Evolutionary conservation across 2,797 vertebrate genomes (phyloP).

Genomic region (Champsocephalus gunnari): DNA sequence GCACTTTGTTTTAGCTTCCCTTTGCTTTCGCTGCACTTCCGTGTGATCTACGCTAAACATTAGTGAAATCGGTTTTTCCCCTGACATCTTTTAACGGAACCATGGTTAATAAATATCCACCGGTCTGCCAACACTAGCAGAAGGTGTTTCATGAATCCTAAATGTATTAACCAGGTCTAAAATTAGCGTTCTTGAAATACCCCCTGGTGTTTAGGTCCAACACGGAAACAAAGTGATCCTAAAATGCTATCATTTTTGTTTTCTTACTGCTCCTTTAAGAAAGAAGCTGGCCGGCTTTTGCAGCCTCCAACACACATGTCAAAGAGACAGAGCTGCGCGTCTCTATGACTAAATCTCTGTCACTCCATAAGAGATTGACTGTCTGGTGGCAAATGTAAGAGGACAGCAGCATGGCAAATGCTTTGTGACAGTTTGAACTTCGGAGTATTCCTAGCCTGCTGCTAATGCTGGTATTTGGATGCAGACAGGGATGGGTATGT

Average conservation of each 20-base stretch:
- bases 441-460: constrained; percentile 42
- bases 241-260: background rate
- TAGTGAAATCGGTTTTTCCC: constrained; percentile 23
- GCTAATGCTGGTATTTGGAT: constrained; percentile 46
- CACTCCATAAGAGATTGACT: constrained; percentile 3
- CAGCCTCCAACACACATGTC: constrained; percentile 23
- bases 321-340: constrained; percentile 31
- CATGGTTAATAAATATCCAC: constrained; percentile 9
- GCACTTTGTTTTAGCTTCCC: constrained; percentile 61
- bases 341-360: constrained; percentile 19
- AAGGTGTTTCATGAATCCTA: background rate
- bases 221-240: constrained; percentile 3
- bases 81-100: constrained; percentile 16
- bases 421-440: constrained; percentile 58
- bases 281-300: constrained; percentile 9
- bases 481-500: constrained; percentile 22
- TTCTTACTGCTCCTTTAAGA: background rate
- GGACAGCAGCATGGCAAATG: constrained; percentile 35
- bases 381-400: background rate
- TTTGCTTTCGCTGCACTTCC: constrained; percentile 47
- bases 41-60: constrained; percentile 41
- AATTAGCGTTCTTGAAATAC: background rate
- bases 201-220: background rate
- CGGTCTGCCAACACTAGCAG: background rate
- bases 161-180: background rate